Evolutionary conservation across 2,888 invertebrate species (phyloP).

Genomic region (Rhamnusium bicolor): DNA sequence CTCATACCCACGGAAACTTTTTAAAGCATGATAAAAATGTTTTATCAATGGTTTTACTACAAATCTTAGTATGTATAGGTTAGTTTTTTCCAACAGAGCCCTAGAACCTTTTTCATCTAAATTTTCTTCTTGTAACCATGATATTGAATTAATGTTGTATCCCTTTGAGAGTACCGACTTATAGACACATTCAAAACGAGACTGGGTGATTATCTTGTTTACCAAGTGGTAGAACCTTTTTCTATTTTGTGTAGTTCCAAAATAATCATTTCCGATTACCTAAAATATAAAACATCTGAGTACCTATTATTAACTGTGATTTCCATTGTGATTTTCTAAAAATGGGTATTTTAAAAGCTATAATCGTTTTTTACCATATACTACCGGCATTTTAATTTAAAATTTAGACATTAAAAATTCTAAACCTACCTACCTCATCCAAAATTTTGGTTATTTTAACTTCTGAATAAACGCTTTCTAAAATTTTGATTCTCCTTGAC

Average conservation of each 20-base stretch:
- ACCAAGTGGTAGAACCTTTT: conserved; percentile 37
- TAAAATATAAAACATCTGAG: conserved; percentile 49
- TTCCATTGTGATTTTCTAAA: no score
- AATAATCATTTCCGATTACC: conserved; percentile 30
- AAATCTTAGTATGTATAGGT: conserved; percentile 46
- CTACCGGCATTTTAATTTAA: no score
- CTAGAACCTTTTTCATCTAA: conserved; percentile 19
- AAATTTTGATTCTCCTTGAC: conserved; percentile 4
- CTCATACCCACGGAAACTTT: conserved; percentile 41
- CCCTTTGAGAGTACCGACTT: conserved; percentile 38
- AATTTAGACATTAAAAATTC: no score
- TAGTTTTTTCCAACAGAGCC: conserved; percentile 32
- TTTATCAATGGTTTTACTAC: conserved; percentile 52
- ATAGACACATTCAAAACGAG: conserved; percentile 49
- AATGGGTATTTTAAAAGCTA: no score
- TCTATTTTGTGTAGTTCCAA: conserved; percentile 33
- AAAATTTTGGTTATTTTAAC: conserved; percentile 8
- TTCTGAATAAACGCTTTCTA: conserved; percentile 3
- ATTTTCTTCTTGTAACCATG: conserved; percentile 42
- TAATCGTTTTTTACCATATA: no score
- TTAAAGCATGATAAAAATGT: conserved; percentile 48
- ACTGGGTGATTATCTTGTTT: conserved; percentile 50
- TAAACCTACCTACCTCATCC: conserved; percentile 30
- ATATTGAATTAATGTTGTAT: conserved; percentile 42
- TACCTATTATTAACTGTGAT: no score